phyloP scores from a whole-genome alignment of 2,888 invertebrate species.

The Entomobrya multifasciata region DNA sequence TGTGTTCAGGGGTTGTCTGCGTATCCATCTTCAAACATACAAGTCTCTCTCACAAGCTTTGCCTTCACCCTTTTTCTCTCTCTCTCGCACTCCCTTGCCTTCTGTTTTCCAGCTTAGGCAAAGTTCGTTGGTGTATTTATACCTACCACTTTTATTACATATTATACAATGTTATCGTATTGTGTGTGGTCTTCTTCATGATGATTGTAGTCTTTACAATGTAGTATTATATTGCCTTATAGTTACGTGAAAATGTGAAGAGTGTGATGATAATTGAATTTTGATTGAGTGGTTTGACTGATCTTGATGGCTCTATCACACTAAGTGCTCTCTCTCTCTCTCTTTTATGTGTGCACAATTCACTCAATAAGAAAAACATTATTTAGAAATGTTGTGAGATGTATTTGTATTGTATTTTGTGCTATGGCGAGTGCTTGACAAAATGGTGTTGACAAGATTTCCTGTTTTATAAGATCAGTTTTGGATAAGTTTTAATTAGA shows the following conservation, averaged over 20 bases:
- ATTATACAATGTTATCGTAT: constrained; percentile 27
- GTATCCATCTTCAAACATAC: background rate
- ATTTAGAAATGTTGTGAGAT: constrained; percentile 12
- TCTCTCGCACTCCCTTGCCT: background rate
- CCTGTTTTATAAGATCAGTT: constrained; percentile 56
- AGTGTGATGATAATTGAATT: constrained; percentile 76
- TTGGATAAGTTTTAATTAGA: constrained; percentile 49
- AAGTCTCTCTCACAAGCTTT: background rate
- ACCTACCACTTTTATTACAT: background rate
- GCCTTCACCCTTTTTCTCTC: background rate
- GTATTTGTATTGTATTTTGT: background rate
- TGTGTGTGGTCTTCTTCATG: constrained; percentile 62
- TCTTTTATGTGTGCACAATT: background rate
- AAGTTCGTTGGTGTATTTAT: background rate
- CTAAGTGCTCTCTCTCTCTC: background rate
- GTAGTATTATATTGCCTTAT: constrained; percentile 22
- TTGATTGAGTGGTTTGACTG: constrained; percentile 78
- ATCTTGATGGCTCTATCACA: constrained; percentile 70
- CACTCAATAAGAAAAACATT: background rate
- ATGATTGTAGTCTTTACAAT: constrained; percentile 41
- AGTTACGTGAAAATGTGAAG: constrained; percentile 63
- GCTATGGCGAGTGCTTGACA: constrained; percentile 6
- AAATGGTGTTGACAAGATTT: constrained; percentile 54
- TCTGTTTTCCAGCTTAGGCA: background rate
- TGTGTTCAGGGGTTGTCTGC: background rate